Conservation (phyloP, 2,113 vertebrate genomes). For the Micronisus gabar region DNA sequence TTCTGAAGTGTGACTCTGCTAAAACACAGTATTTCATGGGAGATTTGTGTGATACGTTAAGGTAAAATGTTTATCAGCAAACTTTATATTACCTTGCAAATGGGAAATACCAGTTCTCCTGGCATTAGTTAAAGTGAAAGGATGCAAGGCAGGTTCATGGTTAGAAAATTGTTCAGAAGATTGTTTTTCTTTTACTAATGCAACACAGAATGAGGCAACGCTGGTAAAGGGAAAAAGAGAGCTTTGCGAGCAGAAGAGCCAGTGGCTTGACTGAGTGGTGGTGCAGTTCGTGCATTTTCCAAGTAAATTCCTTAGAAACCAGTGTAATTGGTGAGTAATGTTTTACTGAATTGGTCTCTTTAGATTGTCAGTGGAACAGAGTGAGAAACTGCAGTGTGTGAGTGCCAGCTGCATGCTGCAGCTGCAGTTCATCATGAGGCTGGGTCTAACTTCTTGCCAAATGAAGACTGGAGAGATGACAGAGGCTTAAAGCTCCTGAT, state of each 20-base stretch:
- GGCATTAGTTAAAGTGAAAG: not conserved
- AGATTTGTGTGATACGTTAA: not conserved
- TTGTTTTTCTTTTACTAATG: not conserved
- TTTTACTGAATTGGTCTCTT: slow-evolving; percentile 30
- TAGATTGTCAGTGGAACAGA: not conserved
- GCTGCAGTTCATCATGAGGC: not conserved
- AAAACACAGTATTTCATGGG: not conserved
- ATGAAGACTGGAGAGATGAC: not conserved
- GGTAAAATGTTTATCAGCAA: not conserved
- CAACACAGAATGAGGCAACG: not conserved
- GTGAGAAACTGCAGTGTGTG: not conserved
- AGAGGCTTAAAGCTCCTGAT: not conserved
- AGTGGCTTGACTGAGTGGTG: not conserved
- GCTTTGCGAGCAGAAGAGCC: not conserved
- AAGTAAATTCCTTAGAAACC: slow-evolving; percentile 25
- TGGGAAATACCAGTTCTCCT: not conserved
- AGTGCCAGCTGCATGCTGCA: not conserved
- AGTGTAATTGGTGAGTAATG: not conserved
- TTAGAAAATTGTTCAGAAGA: not conserved
- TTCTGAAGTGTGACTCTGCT: not conserved
- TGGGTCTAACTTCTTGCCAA: not conserved
- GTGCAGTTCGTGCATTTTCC: not conserved
- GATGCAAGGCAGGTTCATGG: not conserved
- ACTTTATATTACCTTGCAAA: not conserved
- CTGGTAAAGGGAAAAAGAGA: not conserved